phyloP scores from a whole-genome alignment of 1,140 invertebrate genomes.

The Homalodisca vitripennis region DNA sequence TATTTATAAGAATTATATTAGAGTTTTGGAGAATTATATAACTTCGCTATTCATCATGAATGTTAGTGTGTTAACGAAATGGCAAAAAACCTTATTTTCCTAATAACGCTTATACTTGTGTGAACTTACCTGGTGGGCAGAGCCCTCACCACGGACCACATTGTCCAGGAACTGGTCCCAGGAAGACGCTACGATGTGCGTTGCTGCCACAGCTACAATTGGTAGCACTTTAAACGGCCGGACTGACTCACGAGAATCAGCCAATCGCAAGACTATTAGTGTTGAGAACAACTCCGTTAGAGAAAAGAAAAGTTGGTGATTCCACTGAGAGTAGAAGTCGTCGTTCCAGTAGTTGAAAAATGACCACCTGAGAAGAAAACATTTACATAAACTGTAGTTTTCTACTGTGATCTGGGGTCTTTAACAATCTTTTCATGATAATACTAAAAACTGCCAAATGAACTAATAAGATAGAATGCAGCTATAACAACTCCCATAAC shows the following conservation, averaged over 20 bases:
- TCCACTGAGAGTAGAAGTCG: slow-evolving; percentile 74
- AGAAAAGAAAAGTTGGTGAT: slow-evolving; percentile 74
- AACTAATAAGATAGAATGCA: too few relatives aligned
- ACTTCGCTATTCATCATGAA: too few relatives aligned
- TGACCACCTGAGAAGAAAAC: slow-evolving; percentile 58
- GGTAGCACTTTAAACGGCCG: slow-evolving; percentile 59
- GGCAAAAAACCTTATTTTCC: too few relatives aligned
- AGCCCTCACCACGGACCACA: slow-evolving; percentile 67
- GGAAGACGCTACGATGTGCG: slow-evolving; percentile 69
- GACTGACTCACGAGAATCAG: slow-evolving; percentile 56
- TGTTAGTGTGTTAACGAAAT: too few relatives aligned
- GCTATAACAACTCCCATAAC: too few relatives aligned
- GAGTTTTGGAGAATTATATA: too few relatives aligned
- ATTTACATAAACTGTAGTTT: too few relatives aligned
- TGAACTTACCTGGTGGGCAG: slow-evolving; percentile 60
- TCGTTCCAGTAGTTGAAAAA: slow-evolving; percentile 85
- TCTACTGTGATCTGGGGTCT: too few relatives aligned
- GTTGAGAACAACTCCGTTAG: slow-evolving; percentile 73
- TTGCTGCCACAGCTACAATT: slow-evolving; percentile 63
- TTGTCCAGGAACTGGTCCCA: slow-evolving; percentile 76
- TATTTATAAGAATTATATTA: too few relatives aligned
- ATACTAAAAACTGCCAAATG: too few relatives aligned
- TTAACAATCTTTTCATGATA: too few relatives aligned
- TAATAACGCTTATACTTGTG: too few relatives aligned
- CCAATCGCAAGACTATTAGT: slow-evolving; percentile 58